Evolutionary conservation across 2,888 invertebrate genomes (phyloP), one percentile per base, ranked within the genome.

Genomic region (Dendrolimus houi): DNA sequence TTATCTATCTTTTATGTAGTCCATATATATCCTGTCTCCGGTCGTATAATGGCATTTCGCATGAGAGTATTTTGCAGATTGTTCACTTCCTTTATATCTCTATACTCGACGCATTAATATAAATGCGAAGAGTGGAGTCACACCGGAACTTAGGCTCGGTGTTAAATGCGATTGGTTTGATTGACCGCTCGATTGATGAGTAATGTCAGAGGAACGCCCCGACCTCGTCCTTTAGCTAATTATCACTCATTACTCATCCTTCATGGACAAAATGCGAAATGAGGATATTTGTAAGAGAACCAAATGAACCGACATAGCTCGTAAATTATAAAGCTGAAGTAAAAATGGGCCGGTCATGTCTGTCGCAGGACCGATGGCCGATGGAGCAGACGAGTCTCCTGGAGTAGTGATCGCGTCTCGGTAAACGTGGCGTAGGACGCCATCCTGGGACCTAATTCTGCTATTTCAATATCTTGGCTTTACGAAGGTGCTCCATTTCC

Each of bases 161-260:
- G 69, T 68, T 58, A 65, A 65, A 68, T 67, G 67, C 70, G 72
- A 73, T 72, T 70, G 69, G 66, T 74, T 70, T 70, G 69, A 76
- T 71, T 69, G 68, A 63, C 55, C 60, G 63, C 42, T 54, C 59
- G 59, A 57, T 60, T 56, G 62, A 62, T 87, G 87, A 88, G 65
- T 87, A 87, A 88, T 63, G 59, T 14, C 64, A 64, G 75, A 80
- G 85, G 85, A 87, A 85, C 82, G 88, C 82, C 82, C 80, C 72
- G 67, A 59, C 72, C 70, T 65, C 70, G 81, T 80, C 85, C 81
- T 81, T 79, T 75, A 62, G 71, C 77, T 83, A 85, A 87, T 87
- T 85, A 87, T 70, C 72, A 74, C 74, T 75, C 74, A 77, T 88
- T 86, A 85, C 78, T 86, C 88, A 87, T 81, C 29, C 29, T 29